These are phyloP conservation scores for Drosophila prosaltans DNA, from an alignment of 1,140 invertebrate genomes.

Conservation along the genomic window DNA sequence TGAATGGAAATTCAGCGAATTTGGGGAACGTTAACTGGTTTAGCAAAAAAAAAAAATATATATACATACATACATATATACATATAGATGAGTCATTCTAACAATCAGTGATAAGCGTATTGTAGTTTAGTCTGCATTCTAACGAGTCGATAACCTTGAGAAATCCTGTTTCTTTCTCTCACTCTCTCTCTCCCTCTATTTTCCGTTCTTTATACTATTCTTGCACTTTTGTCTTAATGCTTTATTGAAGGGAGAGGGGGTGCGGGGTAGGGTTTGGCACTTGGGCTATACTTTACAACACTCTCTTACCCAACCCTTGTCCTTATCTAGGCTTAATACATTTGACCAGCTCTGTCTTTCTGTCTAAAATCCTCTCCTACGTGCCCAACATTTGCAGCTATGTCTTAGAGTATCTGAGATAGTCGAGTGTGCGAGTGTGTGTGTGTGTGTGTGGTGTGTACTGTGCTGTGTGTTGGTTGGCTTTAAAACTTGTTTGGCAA, in stretches of 20 bases:
- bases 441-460: constrained; percentile 21
- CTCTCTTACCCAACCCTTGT: neutral
- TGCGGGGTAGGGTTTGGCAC: too few species aligned
- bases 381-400: constrained; percentile 19
- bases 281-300: neutral
- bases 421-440: constrained; percentile 16
- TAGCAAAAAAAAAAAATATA: neutral
- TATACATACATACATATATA: too few species aligned
- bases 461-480: constrained; percentile 35
- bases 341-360: neutral
- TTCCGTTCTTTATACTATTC: too few species aligned
- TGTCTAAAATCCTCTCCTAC: constrained; percentile 29
- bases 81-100: neutral
- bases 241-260: too few species aligned
- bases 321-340: constrained; percentile 2
- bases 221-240: too few species aligned
- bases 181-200: neutral
- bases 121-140: constrained; percentile 23
- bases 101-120: constrained; percentile 29
- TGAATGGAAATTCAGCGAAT: neutral
- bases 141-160: constrained; percentile 40
- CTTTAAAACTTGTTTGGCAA: constrained; percentile 64
- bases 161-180: constrained; percentile 21
- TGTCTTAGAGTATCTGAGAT: constrained; percentile 26
- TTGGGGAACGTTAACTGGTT: constrained; percentile 5